These are phyloP conservation scores for Caenorhabditis parvicauda DNA, from an alignment of 2,888 invertebrate species.

Conservation along the genomic window DNA sequence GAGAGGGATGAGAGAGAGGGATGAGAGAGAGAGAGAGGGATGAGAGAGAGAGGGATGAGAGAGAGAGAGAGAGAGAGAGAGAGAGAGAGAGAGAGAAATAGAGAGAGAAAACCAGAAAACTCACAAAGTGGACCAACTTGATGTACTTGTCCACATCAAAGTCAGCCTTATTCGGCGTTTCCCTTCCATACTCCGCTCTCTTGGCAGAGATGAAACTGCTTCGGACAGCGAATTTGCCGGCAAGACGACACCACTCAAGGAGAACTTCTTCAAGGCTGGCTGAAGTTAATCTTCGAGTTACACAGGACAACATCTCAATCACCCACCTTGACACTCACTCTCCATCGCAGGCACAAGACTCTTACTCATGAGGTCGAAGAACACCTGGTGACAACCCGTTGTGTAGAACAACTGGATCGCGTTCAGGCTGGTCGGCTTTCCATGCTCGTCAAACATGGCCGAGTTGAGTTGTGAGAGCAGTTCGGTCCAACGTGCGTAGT, in stretches of 20 bases:
- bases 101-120: neutral
- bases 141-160: slow-evolving; percentile 25
- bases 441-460: slow-evolving; percentile 37
- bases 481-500: slow-evolving; percentile 20
- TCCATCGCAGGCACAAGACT: slow-evolving; percentile 38
- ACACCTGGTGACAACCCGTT: slow-evolving; percentile 49
- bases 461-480: slow-evolving; percentile 25
- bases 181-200: neutral
- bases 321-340: slow-evolving; percentile 1
- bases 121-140: slow-evolving; percentile 14
- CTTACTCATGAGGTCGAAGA: slow-evolving; percentile 43
- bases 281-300: slow-evolving; percentile 1
- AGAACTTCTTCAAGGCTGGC: slow-evolving; percentile 19
- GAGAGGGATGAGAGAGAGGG: too few species aligned
- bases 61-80: too few species aligned
- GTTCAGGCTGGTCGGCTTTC: slow-evolving; percentile 9
- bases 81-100: too few species aligned
- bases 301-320: slow-evolving; percentile 9
- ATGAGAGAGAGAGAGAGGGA: too few species aligned
- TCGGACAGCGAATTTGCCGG: slow-evolving; percentile 24
- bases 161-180: slow-evolving; percentile 1
- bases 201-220: neutral
- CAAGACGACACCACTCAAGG: slow-evolving; percentile 33
- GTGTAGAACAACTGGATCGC: slow-evolving; percentile 44
- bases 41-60: too few species aligned